Evolutionary conservation across 2,888 invertebrate species (phyloP).

Genomic region (Sinotaia quadrata): DNA sequence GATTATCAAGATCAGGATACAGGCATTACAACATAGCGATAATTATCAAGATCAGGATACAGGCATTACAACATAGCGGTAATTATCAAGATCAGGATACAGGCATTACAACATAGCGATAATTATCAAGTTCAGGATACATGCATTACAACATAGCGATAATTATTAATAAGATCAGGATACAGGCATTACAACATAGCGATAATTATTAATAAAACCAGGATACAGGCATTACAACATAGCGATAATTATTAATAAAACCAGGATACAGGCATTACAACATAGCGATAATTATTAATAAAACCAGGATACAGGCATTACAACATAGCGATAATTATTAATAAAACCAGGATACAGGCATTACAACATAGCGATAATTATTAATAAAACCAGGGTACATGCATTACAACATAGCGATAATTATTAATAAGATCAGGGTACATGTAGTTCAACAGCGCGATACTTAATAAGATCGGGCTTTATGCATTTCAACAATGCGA

Average conservation of each 20-base stretch:
- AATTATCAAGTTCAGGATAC: not conserved
- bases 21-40: not conserved
- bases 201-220: too few relatives aligned
- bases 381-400: not conserved
- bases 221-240: too few relatives aligned
- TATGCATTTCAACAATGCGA: too few relatives aligned
- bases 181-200: too few relatives aligned
- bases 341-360: not conserved
- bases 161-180: too few relatives aligned
- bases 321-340: not conserved
- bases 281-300: not conserved
- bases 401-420: conserved; percentile 2
- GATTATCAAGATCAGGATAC: not conserved
- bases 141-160: conserved; percentile 2
- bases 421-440: too few relatives aligned
- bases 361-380: not conserved
- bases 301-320: not conserved
- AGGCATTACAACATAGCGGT: not conserved
- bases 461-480: too few relatives aligned
- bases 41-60: not conserved
- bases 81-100: not conserved
- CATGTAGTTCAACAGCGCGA: too few relatives aligned
- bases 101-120: not conserved
- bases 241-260: too few relatives aligned
- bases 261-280: not conserved